phyloP scores from a whole-genome alignment of 2,888 invertebrate species.

The Eudasyphora cyanicolor region DNA sequence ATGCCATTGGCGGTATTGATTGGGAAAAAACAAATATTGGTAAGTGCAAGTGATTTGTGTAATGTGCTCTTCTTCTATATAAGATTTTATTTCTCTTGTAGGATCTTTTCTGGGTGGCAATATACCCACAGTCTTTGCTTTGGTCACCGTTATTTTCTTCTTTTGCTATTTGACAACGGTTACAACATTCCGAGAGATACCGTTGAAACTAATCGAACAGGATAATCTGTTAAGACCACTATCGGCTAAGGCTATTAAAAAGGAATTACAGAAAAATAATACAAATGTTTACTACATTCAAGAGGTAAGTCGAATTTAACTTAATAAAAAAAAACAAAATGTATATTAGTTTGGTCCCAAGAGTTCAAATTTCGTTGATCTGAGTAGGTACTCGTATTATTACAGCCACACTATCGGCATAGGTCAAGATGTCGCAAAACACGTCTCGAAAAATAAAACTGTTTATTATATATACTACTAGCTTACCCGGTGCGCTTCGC shows the following conservation, averaged over 20 bases:
- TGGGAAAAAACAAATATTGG: conserved; percentile 82
- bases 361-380: too few relatives aligned
- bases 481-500: too few relatives aligned
- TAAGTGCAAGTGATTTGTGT: conserved; percentile 38
- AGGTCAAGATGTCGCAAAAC: too few relatives aligned
- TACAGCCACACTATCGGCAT: too few relatives aligned
- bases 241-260: conserved; percentile 75
- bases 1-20: conserved; percentile 82
- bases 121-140: conserved; percentile 82
- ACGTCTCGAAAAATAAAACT: too few relatives aligned
- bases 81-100: conserved; percentile 27
- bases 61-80: neutral
- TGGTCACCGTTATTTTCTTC: conserved; percentile 83
- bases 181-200: conserved; percentile 83
- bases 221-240: conserved; percentile 77
- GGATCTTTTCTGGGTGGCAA: conserved; percentile 81
- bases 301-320: conserved; percentile 70
- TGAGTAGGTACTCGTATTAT: too few relatives aligned
- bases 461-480: too few relatives aligned
- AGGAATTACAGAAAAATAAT: conserved; percentile 76
- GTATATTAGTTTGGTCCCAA: too few relatives aligned
- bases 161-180: conserved; percentile 82
- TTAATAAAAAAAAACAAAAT: too few relatives aligned
- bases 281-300: conserved; percentile 75
- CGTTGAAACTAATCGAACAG: conserved; percentile 79